Percentiles rank a stretch among this genome's conserved stretches.
Conservation (phyloP, 2,113 vertebrate species). For the Daphoenositta chrysoptera region DNA sequence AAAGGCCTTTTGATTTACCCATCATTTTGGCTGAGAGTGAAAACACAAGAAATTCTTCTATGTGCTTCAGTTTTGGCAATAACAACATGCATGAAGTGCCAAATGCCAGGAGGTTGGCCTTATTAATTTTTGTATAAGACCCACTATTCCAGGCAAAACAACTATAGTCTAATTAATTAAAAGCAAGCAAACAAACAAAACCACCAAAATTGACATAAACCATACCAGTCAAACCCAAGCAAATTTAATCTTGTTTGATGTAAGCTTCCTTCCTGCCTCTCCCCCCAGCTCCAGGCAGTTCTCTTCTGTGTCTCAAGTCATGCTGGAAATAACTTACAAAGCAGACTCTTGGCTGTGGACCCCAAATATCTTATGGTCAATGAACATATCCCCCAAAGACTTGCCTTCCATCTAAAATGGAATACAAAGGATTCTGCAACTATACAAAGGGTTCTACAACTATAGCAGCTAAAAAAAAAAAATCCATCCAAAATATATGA, state of each 20-base stretch:
- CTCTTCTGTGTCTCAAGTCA: not conserved
- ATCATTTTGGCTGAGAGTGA: not conserved
- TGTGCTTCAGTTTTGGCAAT: not conserved
- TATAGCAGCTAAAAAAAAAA: not conserved
- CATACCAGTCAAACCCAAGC: not conserved
- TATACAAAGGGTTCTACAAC: not conserved
- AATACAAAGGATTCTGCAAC: not conserved
- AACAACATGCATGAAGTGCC: not conserved
- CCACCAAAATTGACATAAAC: not conserved
- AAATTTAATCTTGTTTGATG: not conserved
- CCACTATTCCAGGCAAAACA: not conserved
- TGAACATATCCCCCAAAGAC: not conserved
- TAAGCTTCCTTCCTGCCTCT: not conserved
- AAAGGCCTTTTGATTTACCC: not conserved
- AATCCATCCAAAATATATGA: not conserved
- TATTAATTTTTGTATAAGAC: not conserved
- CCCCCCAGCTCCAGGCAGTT: not conserved
- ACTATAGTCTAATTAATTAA: not conserved
- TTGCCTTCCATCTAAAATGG: not conserved
- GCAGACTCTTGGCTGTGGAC: not conserved
- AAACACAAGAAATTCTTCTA: not conserved
- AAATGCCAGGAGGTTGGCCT: not conserved
- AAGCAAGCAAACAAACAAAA: not conserved
- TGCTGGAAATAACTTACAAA: not conserved
- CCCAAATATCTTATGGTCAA: not conserved